Conservation (phyloP, 64 coral and sea anemone genomes). For the Montipora efflorescens region DNA sequence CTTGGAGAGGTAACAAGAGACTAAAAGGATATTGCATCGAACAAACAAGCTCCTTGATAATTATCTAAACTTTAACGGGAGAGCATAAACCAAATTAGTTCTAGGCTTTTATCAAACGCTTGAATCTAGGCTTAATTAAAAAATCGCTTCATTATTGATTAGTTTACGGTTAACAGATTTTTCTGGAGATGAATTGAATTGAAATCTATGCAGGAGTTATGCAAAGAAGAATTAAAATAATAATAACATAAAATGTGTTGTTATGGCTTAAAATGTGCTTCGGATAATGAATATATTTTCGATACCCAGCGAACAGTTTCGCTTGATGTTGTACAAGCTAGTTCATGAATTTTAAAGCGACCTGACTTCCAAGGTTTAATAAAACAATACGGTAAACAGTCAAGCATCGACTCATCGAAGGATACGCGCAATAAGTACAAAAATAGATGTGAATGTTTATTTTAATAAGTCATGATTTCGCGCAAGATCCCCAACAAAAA, state of each 20-base stretch:
- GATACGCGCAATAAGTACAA: background rate
- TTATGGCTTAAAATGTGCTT: too few relatives aligned
- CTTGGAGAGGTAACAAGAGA: too few relatives aligned
- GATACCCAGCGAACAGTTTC: background rate
- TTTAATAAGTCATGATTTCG: background rate
- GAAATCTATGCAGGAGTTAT: background rate
- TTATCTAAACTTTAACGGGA: background rate
- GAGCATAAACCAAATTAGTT: background rate
- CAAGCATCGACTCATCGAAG: background rate
- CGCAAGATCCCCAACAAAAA: background rate
- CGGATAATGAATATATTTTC: background rate
- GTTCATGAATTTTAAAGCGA: background rate
- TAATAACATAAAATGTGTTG: too few relatives aligned
- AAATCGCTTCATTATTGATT: background rate
- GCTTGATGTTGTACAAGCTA: too few relatives aligned
- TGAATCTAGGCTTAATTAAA: background rate
- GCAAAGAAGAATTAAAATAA: background rate
- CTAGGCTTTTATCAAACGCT: background rate
- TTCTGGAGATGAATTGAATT: background rate
- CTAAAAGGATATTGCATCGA: too few relatives aligned
- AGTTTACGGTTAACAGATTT: background rate
- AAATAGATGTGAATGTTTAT: background rate
- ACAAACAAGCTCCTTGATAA: background rate
- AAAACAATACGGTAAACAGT: background rate
- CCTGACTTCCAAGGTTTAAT: background rate